Conservation (phyloP, 2,888 invertebrate genomes). For the Pandemis heparana region DNA sequence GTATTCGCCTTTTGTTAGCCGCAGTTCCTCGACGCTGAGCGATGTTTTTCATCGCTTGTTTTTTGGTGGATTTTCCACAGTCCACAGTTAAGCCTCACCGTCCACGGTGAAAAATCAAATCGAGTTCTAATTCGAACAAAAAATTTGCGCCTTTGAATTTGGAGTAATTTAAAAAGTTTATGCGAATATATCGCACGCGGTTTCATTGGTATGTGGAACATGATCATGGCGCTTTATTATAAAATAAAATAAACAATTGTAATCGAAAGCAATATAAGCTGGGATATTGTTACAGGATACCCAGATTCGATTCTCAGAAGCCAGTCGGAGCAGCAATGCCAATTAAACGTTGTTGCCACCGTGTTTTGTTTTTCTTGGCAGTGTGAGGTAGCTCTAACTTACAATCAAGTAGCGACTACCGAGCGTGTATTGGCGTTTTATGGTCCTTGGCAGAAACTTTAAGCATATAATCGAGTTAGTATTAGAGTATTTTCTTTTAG, state of each 20-base stretch:
- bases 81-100: slow-evolving; percentile 41
- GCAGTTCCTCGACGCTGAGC: slow-evolving; percentile 60
- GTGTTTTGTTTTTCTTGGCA: slow-evolving; percentile 62
- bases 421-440: slow-evolving; percentile 32
- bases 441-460: slow-evolving; percentile 19
- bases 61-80: slow-evolving; percentile 48
- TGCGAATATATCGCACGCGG: neutral
- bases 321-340: slow-evolving; percentile 60
- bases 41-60: slow-evolving; percentile 53
- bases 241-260: slow-evolving; percentile 34
- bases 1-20: slow-evolving; percentile 80
- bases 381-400: slow-evolving; percentile 57
- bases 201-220: slow-evolving; percentile 2
- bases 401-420: slow-evolving; percentile 44
- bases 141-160: slow-evolving; percentile 29
- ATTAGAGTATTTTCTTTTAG: neutral
- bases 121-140: slow-evolving; percentile 34
- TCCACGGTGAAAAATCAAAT: slow-evolving; percentile 42
- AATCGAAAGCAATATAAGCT: slow-evolving; percentile 26
- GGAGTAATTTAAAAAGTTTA: neutral
- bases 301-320: slow-evolving; percentile 60
- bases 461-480: slow-evolving; percentile 9
- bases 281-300: slow-evolving; percentile 31
- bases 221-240: slow-evolving; percentile 14
- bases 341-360: slow-evolving; percentile 65